Evolutionary conservation across 2,113 vertebrate genomes (phyloP), one percentile per base, ranked within the genome.

Genomic region (Phainopepla nitens): DNA sequence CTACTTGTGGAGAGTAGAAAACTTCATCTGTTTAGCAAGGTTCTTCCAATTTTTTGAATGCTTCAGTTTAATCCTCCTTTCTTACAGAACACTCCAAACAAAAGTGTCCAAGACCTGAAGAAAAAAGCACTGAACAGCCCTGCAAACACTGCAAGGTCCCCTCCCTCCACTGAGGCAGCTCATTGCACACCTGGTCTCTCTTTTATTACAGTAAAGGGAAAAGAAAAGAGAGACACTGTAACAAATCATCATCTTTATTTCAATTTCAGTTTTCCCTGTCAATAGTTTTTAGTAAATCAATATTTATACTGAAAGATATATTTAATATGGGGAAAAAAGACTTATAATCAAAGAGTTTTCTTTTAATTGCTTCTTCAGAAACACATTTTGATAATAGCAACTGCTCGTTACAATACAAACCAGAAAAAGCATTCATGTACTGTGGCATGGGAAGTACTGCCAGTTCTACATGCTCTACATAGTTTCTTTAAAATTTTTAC

Each of bases 321-420:
- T 96, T 92, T 93, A 91, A 71, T 71, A 92, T 31, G 29, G 62
- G 71, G 45, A 7, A 49, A 31, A 90, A 56, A 95, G 24, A 54
- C 88, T 69, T 58, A n/a, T 95, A 96, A 94, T 93, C 85, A 23
- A 72, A 89, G 73, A 93, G 44, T 72, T 70, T 77, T 87, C 54
- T 97, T 97, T 94, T 91, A 93, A 81, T 87, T 8, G 2, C 77
- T 95, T 97, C 75, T 96, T 96, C 76, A 76, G 83, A 97, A 97
- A 97, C 94, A 45, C 19, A 94, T 96, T 93, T 95, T 95, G 97
- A 97, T 97, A 96, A 96, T 91, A 93, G 89, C 86, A 96, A 93
- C 84, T 36, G 7, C 87, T 96, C 50, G 7, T 96, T 90, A 91
- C 96, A 97, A 93, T 93, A 95, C 66, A 96, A 97, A 97, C 36